Percentiles rank a stretch among this genome's conserved stretches.
phyloP scores from a whole-genome alignment of 2,113 vertebrate genomes.

The Galbula dea region DNA sequence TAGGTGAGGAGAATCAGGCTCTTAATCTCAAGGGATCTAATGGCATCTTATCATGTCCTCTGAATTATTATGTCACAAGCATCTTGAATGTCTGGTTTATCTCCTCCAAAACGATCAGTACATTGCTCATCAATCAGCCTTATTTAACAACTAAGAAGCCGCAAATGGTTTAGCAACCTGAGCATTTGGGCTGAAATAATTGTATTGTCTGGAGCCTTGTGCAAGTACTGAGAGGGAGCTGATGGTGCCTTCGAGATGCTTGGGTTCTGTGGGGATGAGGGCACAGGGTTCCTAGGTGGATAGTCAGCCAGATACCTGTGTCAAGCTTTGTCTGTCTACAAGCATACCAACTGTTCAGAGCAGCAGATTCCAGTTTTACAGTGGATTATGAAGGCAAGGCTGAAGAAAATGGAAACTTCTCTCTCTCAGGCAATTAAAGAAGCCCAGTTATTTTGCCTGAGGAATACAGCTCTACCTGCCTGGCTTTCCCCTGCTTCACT shows the following conservation, averaged over 20 bases:
- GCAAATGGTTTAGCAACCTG: not conserved
- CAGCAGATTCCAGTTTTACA: not conserved
- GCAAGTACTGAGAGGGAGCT: not conserved
- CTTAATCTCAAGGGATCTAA: not conserved
- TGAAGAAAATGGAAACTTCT: not conserved
- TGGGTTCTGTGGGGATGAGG: not conserved
- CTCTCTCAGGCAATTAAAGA: not conserved
- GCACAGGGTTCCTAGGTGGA: not conserved
- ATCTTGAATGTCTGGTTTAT: conserved; percentile 32
- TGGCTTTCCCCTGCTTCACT: not conserved
- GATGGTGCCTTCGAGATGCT: not conserved
- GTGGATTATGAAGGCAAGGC: not conserved
- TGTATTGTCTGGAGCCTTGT: not conserved
- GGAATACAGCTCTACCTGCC: not conserved
- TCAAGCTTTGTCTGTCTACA: not conserved
- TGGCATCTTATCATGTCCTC: not conserved
- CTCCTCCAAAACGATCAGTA: not conserved
- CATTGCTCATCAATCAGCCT: not conserved
- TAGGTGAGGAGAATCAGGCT: not conserved
- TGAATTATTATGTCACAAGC: not conserved
- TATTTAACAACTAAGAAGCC: not conserved
- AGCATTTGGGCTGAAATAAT: not conserved
- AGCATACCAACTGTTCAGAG: not conserved
- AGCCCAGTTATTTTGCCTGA: not conserved
- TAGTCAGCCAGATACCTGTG: not conserved